Conservation (phyloP, 2,797 vertebrate genomes). For the Cossypha niveicapilla region DNA sequence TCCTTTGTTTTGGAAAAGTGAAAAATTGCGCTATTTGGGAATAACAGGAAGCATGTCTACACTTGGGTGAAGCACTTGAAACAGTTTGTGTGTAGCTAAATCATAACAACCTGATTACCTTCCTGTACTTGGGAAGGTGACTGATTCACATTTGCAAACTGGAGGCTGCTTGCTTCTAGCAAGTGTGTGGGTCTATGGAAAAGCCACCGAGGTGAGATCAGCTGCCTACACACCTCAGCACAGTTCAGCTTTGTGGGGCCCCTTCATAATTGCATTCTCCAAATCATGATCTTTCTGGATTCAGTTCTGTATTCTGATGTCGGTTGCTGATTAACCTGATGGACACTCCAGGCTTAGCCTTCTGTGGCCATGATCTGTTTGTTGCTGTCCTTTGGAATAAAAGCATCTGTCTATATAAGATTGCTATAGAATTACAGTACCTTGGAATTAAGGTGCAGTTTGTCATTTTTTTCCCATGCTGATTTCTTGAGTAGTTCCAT, state of each 20-base stretch:
- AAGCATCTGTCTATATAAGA: not conserved
- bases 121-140: not conserved
- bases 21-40: not conserved
- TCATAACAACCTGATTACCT: not conserved
- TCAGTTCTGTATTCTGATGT: no score
- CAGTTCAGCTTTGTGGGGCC: not conserved
- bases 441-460: not conserved
- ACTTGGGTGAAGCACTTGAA: conserved; percentile 13
- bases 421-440: not conserved
- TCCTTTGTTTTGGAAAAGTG: conserved; percentile 30
- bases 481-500: not conserved
- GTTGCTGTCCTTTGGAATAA: not conserved
- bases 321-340: not conserved
- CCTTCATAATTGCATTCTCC: not conserved
- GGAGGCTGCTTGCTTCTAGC: not conserved
- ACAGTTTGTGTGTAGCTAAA: not conserved
- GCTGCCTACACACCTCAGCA: not conserved
- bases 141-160: not conserved
- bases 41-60: conserved; percentile 48
- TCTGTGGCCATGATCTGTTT: not conserved
- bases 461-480: not conserved
- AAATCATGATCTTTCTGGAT: not conserved
- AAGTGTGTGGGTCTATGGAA: not conserved
- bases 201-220: not conserved
- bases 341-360: not conserved